Evolutionary conservation across 1,140 invertebrate species (phyloP).

Genomic region (Drosophila orosa): DNA sequence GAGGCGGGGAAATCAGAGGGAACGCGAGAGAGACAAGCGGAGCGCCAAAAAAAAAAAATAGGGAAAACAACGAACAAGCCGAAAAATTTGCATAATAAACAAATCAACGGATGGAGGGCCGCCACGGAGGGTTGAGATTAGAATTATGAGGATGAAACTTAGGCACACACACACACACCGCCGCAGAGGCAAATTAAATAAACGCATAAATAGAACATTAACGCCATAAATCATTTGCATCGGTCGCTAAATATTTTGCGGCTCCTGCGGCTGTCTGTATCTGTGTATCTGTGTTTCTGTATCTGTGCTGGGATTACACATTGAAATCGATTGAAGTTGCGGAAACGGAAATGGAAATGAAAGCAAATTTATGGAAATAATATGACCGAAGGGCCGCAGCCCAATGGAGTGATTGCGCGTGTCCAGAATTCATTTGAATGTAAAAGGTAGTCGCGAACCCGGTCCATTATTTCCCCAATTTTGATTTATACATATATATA

Average conservation of each 20-base stretch:
- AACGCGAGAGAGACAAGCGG: conserved; percentile 25
- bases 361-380: conserved; percentile 81
- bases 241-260: conserved; percentile 69
- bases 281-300: conserved; percentile 10
- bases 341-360: conserved; percentile 73
- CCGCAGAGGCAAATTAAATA: conserved; percentile 68
- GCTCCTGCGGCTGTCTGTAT: conserved; percentile 40
- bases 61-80: conserved; percentile 50
- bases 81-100: conserved; percentile 61
- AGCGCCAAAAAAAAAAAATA: conserved; percentile 31
- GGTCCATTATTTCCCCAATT: conserved; percentile 41
- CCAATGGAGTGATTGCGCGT: conserved; percentile 35
- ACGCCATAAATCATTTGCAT: conserved; percentile 77
- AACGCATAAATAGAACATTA: conserved; percentile 82
- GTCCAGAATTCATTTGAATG: conserved; percentile 27
- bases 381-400: conserved; percentile 30
- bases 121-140: conserved; percentile 40
- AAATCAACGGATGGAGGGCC: conserved; percentile 41
- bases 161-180: conserved; percentile 20
- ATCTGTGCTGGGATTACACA: conserved; percentile 27
- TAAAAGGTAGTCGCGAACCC: conserved; percentile 4
- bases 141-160: conserved; percentile 56
- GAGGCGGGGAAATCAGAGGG: conserved; percentile 16
- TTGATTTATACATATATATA: conserved; percentile 58
- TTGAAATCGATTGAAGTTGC: conserved; percentile 64